These are phyloP conservation scores for Chalcosyrphus nemorum DNA, from an alignment of 2,888 invertebrate species.

Conservation along the genomic window DNA sequence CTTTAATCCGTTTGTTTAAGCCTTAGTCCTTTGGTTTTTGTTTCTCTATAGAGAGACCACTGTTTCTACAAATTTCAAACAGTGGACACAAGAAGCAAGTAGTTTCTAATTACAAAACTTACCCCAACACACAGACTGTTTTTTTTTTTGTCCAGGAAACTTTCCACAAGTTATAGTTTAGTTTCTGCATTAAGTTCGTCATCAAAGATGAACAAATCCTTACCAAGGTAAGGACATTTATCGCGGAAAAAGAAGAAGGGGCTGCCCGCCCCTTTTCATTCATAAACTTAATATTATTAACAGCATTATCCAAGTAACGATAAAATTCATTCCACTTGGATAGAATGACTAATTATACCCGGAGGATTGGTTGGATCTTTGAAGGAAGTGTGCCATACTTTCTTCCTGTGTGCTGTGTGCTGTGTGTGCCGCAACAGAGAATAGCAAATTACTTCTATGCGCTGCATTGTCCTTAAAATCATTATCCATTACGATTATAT, in stretches of 20 bases:
- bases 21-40: no score
- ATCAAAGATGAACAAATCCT: slow-evolving; percentile 43
- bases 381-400: slow-evolving; percentile 62
- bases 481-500: slow-evolving; percentile 61
- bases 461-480: slow-evolving; percentile 68
- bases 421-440: no score
- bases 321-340: slow-evolving; percentile 67
- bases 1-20: no score
- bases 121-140: neutral
- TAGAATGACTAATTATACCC: slow-evolving; percentile 71
- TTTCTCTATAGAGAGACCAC: no score
- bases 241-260: neutral
- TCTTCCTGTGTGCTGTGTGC: slow-evolving; percentile 25
- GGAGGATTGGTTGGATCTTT: slow-evolving; percentile 52
- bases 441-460: slow-evolving; percentile 60
- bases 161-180: slow-evolving; percentile 52
- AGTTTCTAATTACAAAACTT: no score
- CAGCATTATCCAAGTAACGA: slow-evolving; percentile 66
- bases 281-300: slow-evolving; percentile 63
- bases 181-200: slow-evolving; percentile 52
- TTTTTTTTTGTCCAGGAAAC: slow-evolving; percentile 44
- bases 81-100: no score
- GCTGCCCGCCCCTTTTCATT: slow-evolving; percentile 13
- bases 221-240: slow-evolving; percentile 26
- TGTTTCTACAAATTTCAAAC: no score